Evolutionary conservation across 2,797 vertebrate species (phyloP), one percentile per base, ranked within the genome.

Genomic region (Sebastiscus tertius): DNA sequence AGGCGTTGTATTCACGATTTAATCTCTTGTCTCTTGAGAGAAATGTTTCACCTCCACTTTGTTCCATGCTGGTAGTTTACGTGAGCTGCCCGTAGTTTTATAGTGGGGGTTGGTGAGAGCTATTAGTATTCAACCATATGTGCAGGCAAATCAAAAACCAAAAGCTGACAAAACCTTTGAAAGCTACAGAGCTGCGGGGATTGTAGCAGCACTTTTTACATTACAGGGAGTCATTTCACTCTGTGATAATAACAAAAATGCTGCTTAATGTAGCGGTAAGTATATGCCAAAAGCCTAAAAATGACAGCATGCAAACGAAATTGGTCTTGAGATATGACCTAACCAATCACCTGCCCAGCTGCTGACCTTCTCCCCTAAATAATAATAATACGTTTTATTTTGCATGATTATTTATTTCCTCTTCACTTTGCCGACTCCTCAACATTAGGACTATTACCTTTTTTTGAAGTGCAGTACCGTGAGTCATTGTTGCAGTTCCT

Each of bases 181-280:
- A 77, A 78, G 29, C 54, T 58, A 42, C 49, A 59, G 33, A 52
- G 68, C 56, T 81, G 54, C 42, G 29, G 29, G 31, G 9, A 22
- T 77, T 72, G 61, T 42, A 42, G 58, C 24, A n/a, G 16, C 20
- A 18, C 5, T 60, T 68, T 76, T 77, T 18, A 77, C 54, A 60
- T 70, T 26, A 46, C 36, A 39, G 18, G 7, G 9, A 62, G 20
- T 64, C 20, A 59, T 78, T 81, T 82, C 46, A 49, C 55, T 46
- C 24, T 11, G 6, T 36, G 31, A 65, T 83, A 61, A 77, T 20
- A 63, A 71, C 39, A 72, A 27, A 72, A 67, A 58, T 46, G 36
- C 62, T 60, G 52, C 39, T 33, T 81, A 72, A 84, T 77, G 39
- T 55, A 58, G 31, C 66, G 58, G 34, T 59, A 20, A 72, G 72